Conservation (phyloP, 2,888 invertebrate species). For the Ischnus inquisitorius region DNA sequence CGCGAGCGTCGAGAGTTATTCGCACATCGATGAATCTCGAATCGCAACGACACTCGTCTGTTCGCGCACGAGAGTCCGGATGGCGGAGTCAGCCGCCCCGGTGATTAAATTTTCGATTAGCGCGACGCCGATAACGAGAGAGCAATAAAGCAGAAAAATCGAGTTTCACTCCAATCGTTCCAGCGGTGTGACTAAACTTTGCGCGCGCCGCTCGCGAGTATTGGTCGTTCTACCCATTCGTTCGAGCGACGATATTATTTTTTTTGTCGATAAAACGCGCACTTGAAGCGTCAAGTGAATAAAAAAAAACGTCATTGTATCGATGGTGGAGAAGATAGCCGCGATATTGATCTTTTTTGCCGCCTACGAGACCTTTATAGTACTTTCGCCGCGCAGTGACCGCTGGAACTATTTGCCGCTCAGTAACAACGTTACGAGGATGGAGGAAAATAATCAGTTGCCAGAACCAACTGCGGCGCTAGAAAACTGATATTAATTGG, state of each 20-base stretch:
- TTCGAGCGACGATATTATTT: background rate
- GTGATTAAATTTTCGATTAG: conserved; percentile 23
- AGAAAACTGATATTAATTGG: too few relatives aligned
- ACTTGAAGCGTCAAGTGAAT: background rate
- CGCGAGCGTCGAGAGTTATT: background rate
- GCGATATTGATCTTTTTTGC: background rate
- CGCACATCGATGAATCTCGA: background rate
- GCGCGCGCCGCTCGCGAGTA: background rate
- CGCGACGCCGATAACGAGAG: conserved; percentile 30
- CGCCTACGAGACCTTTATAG: too few relatives aligned
- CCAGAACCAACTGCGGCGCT: too few relatives aligned
- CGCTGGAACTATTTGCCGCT: too few relatives aligned
- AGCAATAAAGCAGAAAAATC: conserved; percentile 19
- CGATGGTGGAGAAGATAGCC: background rate
- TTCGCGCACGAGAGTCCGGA: conserved; percentile 2
- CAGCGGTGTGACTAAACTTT: background rate
- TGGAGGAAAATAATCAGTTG: too few relatives aligned
- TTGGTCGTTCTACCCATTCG: background rate
- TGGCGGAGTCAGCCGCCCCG: conserved; percentile 24
- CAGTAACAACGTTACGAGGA: too few relatives aligned
- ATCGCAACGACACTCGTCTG: background rate
- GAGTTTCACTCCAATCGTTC: conserved; percentile 9
- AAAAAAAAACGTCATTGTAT: background rate
- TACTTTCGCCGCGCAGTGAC: too few relatives aligned
- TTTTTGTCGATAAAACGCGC: background rate